Conservation (phyloP, 2,888 invertebrate species). For the Spilarctia lutea region DNA sequence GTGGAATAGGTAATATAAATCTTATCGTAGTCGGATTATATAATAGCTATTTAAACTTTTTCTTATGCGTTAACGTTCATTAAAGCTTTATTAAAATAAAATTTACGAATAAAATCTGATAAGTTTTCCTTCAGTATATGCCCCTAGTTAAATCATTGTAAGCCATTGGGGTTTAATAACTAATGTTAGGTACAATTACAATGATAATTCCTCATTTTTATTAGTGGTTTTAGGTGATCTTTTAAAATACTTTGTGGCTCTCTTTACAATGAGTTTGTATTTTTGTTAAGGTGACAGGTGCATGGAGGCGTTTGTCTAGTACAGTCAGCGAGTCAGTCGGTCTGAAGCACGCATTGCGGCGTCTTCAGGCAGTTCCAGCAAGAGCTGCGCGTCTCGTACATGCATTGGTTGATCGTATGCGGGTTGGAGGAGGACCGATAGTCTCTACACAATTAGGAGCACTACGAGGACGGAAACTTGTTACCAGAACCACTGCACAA, state of each 20-base stretch:
- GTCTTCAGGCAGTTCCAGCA: constrained; percentile 81
- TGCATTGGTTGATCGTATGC: constrained; percentile 82
- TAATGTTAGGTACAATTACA: too few relatives aligned
- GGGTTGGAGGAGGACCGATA: constrained; percentile 83
- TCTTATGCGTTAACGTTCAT: too few relatives aligned
- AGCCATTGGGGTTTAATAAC: too few relatives aligned
- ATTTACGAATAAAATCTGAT: too few relatives aligned
- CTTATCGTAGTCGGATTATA: too few relatives aligned
- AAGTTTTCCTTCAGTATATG: too few relatives aligned
- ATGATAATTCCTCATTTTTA: too few relatives aligned
- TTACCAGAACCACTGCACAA: constrained; percentile 74
- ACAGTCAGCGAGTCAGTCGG: constrained; percentile 84
- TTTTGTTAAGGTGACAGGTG: constrained; percentile 74
- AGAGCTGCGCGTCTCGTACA: constrained; percentile 82
- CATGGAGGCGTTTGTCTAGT: constrained; percentile 80
- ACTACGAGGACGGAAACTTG: constrained; percentile 76
- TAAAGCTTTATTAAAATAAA: too few relatives aligned
- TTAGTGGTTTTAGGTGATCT: neutral
- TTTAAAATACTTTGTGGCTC: neutral
- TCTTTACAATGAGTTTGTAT: constrained; percentile 10
- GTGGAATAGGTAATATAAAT: too few relatives aligned
- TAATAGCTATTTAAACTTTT: too few relatives aligned
- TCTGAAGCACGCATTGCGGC: constrained; percentile 78
- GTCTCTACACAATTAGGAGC: constrained; percentile 75
- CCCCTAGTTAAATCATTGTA: too few relatives aligned